These are phyloP conservation scores for Caenorhabditis sp. DNA, from an alignment of 2,888 invertebrate genomes.

Conservation along the genomic window DNA sequence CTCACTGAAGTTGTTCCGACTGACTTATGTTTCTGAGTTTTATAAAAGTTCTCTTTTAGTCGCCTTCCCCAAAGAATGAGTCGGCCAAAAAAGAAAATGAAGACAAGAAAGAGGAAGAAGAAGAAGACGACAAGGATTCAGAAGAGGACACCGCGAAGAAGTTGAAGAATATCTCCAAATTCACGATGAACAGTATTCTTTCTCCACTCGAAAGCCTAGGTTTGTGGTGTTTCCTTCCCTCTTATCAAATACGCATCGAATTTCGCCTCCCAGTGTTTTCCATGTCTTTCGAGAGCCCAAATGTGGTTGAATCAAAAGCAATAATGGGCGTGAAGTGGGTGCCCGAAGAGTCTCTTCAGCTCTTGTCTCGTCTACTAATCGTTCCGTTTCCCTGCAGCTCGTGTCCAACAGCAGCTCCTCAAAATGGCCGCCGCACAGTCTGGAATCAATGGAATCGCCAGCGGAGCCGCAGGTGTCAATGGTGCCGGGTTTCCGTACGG, in stretches of 20 bases:
- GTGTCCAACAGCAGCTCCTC: constrained; percentile 73
- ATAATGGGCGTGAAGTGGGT: constrained; percentile 60
- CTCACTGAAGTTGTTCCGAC: background rate
- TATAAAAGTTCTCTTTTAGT: constrained; percentile 37
- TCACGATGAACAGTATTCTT: constrained; percentile 65
- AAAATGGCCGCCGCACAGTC: constrained; percentile 71
- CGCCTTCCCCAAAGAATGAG: constrained; percentile 37
- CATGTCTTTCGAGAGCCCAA: background rate
- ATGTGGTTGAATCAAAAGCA: constrained; percentile 46
- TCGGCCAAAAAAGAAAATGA: constrained; percentile 3
- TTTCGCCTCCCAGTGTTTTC: constrained; percentile 8
- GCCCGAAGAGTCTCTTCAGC: constrained; percentile 47
- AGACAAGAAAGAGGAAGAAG: constrained; percentile 11
- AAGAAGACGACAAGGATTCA: constrained; percentile 36
- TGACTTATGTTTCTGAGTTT: background rate
- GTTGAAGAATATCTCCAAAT: constrained; percentile 32
- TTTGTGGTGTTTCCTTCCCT: constrained; percentile 21
- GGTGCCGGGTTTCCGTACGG: constrained; percentile 28
- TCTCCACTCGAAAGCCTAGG: constrained; percentile 67
- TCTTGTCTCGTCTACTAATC: background rate
- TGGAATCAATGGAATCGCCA: constrained; percentile 10
- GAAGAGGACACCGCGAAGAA: constrained; percentile 36
- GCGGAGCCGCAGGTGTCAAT: constrained; percentile 7
- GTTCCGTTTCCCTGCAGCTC: constrained; percentile 58
- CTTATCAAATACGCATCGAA: background rate